Evolutionary conservation across 2,797 vertebrate species (phyloP).

Genomic region (Champsocephalus esox): DNA sequence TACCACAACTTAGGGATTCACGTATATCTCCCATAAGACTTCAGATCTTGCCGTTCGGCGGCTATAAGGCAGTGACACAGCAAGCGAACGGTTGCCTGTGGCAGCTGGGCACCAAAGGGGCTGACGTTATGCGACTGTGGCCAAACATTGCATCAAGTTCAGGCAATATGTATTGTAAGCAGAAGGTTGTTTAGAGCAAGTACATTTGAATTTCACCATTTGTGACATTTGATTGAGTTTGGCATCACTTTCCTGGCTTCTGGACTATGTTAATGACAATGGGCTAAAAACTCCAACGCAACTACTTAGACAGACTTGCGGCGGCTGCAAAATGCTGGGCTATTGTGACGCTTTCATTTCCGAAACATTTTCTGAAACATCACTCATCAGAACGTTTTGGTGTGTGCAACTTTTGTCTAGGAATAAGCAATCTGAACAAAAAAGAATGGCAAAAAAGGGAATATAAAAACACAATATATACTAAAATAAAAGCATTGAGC

Average conservation of each 20-base stretch:
- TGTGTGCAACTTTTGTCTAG: neutral
- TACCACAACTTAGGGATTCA: neutral
- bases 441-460: neutral
- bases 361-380: slow-evolving; percentile 1
- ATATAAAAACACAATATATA: neutral
- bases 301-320: neutral
- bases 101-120: neutral
- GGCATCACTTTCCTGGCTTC: neutral
- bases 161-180: neutral
- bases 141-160: neutral
- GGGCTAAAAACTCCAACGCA: neutral
- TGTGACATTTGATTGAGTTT: neutral
- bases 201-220: neutral
- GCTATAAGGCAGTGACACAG: neutral
- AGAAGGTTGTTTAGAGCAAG: no score
- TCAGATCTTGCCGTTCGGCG: neutral
- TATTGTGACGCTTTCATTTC: neutral
- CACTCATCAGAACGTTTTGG: neutral
- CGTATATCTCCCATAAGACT: neutral
- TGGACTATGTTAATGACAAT: neutral
- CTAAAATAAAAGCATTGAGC: slow-evolving; percentile 17
- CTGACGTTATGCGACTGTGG: neutral
- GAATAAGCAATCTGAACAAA: neutral
- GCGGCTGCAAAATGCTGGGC: neutral
- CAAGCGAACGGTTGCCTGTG: neutral